Evolutionary conservation across 2,888 invertebrate species (phyloP).

Genomic region (Agriotes lineatus): DNA sequence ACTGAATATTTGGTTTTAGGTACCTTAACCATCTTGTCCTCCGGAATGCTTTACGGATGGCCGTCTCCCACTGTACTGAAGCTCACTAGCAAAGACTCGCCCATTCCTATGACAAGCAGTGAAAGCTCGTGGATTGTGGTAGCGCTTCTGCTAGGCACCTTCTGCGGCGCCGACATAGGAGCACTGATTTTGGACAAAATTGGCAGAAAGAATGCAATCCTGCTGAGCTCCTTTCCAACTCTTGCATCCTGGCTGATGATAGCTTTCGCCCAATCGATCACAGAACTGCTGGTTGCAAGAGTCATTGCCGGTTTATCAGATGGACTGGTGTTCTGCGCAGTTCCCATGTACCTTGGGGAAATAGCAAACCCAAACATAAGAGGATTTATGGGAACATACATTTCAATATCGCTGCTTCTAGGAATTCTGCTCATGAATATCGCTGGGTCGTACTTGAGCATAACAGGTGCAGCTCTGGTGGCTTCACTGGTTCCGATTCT

Average conservation of each 20-base stretch:
- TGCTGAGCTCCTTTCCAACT: constrained; percentile 73
- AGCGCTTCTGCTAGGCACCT: constrained; percentile 74
- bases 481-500: not conserved
- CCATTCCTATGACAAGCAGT: constrained; percentile 66
- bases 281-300: constrained; percentile 69
- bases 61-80: constrained; percentile 72
- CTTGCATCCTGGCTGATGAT: constrained; percentile 75
- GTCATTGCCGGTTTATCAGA: constrained; percentile 73
- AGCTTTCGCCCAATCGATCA: constrained; percentile 70
- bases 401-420: constrained; percentile 68
- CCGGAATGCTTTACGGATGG: constrained; percentile 69
- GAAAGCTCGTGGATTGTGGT: constrained; percentile 75
- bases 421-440: not conserved
- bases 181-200: constrained; percentile 74
- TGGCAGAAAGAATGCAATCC: constrained; percentile 74
- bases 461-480: not conserved
- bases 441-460: not conserved
- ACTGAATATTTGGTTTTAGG: no score
- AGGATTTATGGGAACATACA: constrained; percentile 74
- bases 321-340: constrained; percentile 62
- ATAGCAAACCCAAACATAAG: constrained; percentile 70
- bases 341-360: constrained; percentile 74
- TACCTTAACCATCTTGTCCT: no score
- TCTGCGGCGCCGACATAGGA: constrained; percentile 72
- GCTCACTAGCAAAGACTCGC: constrained; percentile 65